Conservation (phyloP, 1,140 invertebrate genomes). For the Piezodorus guildinii region DNA sequence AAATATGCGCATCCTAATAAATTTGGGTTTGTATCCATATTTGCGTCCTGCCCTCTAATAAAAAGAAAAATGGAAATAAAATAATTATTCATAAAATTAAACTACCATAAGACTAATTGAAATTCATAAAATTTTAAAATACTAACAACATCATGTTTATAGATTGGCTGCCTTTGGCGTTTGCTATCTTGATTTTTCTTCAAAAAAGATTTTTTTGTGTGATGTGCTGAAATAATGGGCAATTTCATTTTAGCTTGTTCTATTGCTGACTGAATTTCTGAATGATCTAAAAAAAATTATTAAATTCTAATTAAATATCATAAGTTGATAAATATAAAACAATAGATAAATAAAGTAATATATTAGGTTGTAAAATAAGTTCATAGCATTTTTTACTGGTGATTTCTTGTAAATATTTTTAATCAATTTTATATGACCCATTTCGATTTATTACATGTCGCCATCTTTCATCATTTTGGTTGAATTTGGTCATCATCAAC, state of each 20-base stretch:
- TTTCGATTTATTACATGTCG: too few relatives aligned
- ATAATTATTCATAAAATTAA: neutral
- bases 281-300: slow-evolving; percentile 35
- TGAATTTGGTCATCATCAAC: too few relatives aligned
- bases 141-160: neutral
- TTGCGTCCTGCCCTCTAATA: slow-evolving; percentile 1
- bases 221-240: slow-evolving; percentile 31
- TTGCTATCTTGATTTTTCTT: slow-evolving; percentile 1
- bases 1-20: slow-evolving; percentile 49
- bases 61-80: neutral
- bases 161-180: neutral
- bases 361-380: too few relatives aligned
- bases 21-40: slow-evolving; percentile 47
- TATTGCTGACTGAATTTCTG: slow-evolving; percentile 43
- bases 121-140: neutral
- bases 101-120: neutral
- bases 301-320: too few relatives aligned
- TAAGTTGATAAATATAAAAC: too few relatives aligned
- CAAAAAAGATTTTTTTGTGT: neutral
- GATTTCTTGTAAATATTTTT: too few relatives aligned
- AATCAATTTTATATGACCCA: too few relatives aligned
- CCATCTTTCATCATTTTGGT: too few relatives aligned
- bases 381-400: too few relatives aligned
- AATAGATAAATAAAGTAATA: too few relatives aligned
- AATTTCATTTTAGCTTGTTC: slow-evolving; percentile 51